Percentiles rank a stretch among this genome's conserved stretches.
Evolutionary conservation across 2,888 invertebrate genomes (phyloP).

Genomic region (Gortyna flavago): DNA sequence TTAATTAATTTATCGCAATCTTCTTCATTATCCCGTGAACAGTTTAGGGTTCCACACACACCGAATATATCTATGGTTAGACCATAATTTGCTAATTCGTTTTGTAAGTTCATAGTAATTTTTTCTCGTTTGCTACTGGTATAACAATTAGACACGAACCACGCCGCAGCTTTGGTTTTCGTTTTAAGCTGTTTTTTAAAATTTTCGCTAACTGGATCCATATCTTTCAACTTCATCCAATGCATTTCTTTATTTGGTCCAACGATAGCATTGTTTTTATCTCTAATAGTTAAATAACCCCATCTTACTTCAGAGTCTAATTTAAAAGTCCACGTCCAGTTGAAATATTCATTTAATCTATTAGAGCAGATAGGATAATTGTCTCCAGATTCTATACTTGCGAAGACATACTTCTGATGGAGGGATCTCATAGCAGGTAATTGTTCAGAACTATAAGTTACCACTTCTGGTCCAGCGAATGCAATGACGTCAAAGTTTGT

Average conservation of each 20-base stretch:
- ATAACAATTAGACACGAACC: conserved; percentile 73
- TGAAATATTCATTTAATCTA: conserved; percentile 75
- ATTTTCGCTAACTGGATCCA: conserved; percentile 71
- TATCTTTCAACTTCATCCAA: conserved; percentile 72
- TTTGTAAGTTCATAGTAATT: conserved; percentile 45
- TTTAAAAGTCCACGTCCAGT: conserved; percentile 82
- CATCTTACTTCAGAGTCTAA: conserved; percentile 77
- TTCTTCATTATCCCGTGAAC: conserved; percentile 63
- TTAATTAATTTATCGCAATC: conserved; percentile 72
- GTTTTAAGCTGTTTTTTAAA: conserved; percentile 68
- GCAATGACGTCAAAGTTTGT: conserved; percentile 79
- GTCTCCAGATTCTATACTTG: conserved; percentile 77
- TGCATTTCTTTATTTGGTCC: conserved; percentile 75
- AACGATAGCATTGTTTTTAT: conserved; percentile 66
- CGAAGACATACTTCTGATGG: conserved; percentile 79
- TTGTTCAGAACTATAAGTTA: not conserved
- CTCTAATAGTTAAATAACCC: conserved; percentile 74
- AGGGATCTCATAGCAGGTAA: conserved; percentile 69
- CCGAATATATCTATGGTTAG: conserved; percentile 66
- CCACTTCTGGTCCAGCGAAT: conserved; percentile 77
- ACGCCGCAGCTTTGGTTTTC: conserved; percentile 70
- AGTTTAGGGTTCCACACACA: conserved; percentile 60
- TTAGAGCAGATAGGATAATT: conserved; percentile 73
- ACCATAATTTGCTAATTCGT: conserved; percentile 54
- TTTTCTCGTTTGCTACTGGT: conserved; percentile 60